Percentiles rank a stretch among this genome's conserved stretches.
phyloP scores from a whole-genome alignment of 2,888 invertebrate genomes.

The Druceiella hillmani region DNA sequence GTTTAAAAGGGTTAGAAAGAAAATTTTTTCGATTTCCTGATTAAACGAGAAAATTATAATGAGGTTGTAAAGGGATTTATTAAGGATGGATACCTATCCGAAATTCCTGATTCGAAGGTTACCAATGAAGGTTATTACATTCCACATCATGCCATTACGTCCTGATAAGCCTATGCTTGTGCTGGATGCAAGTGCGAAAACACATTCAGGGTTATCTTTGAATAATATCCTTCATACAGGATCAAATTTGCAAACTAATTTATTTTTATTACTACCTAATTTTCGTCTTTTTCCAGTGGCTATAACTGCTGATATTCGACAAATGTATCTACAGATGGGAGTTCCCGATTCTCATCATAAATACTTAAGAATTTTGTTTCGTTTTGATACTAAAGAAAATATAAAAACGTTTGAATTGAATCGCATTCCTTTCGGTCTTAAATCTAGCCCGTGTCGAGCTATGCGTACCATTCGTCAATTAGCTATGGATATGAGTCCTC shows the following conservation, averaged over 20 bases:
- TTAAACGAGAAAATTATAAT: conserved; percentile 9
- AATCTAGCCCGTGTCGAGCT: conserved; percentile 13
- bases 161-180: conserved; percentile 11
- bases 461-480: too few species aligned
- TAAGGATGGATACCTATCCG: conserved; percentile 9
- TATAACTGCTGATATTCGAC: conserved; percentile 15
- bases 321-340: conserved; percentile 16
- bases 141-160: conserved; percentile 15
- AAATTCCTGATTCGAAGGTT: neutral
- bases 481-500: too few species aligned
- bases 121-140: conserved; percentile 8
- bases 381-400: conserved; percentile 8
- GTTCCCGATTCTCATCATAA: conserved; percentile 6
- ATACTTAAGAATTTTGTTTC: conserved; percentile 11
- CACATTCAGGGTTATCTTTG: conserved; percentile 11
- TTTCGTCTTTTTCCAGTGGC: conserved; percentile 16
- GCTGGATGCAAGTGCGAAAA: conserved; percentile 15
- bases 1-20: conserved; percentile 7
- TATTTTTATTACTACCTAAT: conserved; percentile 15
- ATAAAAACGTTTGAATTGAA: conserved; percentile 10
- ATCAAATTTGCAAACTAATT: conserved; percentile 17
- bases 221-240: conserved; percentile 17
- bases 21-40: conserved; percentile 4
- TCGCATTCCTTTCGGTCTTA: conserved; percentile 13
- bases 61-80: conserved; percentile 10